Evolutionary conservation across 2,888 invertebrate species (phyloP).

Genomic region (Caenorhabditis zanzibari): DNA sequence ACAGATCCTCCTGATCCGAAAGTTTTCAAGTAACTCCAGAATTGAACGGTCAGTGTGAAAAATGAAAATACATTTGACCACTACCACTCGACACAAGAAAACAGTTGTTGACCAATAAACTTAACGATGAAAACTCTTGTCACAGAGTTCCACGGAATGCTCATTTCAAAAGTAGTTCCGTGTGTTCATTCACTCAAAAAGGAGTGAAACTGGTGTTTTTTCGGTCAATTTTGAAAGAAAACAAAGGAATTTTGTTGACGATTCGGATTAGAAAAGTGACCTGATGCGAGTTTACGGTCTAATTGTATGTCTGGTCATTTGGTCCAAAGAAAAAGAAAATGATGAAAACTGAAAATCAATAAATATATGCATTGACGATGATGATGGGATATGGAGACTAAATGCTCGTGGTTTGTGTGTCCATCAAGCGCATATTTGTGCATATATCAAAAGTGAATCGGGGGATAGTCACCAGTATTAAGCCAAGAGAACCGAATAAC

Average conservation of each 20-base stretch:
- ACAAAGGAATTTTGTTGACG: slow-evolving; percentile 39
- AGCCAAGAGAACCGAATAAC: slow-evolving; percentile 28
- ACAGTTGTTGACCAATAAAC: slow-evolving; percentile 52
- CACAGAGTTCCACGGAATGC: slow-evolving; percentile 6
- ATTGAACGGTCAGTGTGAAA: not conserved
- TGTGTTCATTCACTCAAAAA: slow-evolving; percentile 40
- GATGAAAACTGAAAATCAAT: slow-evolving; percentile 3
- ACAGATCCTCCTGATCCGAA: too few species aligned
- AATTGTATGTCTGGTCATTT: not conserved
- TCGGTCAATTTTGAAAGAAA: slow-evolving; percentile 26
- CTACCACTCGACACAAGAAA: slow-evolving; percentile 6
- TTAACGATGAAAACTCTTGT: slow-evolving; percentile 23
- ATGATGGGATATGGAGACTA: slow-evolving; percentile 21
- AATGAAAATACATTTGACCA: slow-evolving; percentile 12
- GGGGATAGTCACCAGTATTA: slow-evolving; percentile 43
- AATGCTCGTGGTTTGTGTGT: slow-evolving; percentile 15
- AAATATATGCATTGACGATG: not conserved
- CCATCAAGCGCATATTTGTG: slow-evolving; percentile 49
- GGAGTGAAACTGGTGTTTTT: slow-evolving; percentile 49
- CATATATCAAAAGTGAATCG: slow-evolving; percentile 55
- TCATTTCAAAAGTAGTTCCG: slow-evolving; percentile 40
- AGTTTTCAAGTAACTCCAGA: too few species aligned
- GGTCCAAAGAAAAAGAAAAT: not conserved
- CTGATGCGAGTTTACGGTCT: not conserved
- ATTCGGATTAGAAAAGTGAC: slow-evolving; percentile 27